A percentile compares a stretch with the other conserved stretches of the same genome.
Conservation (phyloP, 30 jellyfish, hydroid and myxozoan genomes). For the Chironex yamaguchii region DNA sequence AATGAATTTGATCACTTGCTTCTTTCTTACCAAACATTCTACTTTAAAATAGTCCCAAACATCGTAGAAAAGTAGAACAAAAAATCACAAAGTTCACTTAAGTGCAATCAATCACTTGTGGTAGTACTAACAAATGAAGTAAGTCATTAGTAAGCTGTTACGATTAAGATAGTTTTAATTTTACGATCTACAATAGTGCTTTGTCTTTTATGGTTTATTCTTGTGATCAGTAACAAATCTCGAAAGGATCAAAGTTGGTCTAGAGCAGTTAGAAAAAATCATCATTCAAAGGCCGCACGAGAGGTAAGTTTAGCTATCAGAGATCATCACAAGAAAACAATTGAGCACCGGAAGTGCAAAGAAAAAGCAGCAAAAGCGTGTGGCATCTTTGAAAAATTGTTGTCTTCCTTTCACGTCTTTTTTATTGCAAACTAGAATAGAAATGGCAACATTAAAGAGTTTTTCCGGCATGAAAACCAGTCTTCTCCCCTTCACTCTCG, state of each 20-base stretch:
- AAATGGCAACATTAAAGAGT: conserved; percentile 71
- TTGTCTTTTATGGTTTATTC: too few relatives aligned
- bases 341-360: conserved; percentile 28
- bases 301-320: conserved; percentile 36
- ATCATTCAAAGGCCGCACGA: conserved; percentile 11
- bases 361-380: conserved; percentile 28
- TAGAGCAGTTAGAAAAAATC: conserved; percentile 39
- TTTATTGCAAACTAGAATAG: conserved; percentile 80
- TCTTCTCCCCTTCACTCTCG: conserved; percentile 61
- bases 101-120: too few relatives aligned
- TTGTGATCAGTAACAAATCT: conserved; percentile 32
- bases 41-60: too few relatives aligned
- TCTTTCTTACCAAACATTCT: too few relatives aligned
- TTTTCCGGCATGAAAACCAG: conserved; percentile 73
- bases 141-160: too few relatives aligned
- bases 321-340: conserved; percentile 56
- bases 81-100: too few relatives aligned
- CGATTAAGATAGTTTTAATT: too few relatives aligned
- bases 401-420: conserved; percentile 70
- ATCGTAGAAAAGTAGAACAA: too few relatives aligned
- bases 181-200: too few relatives aligned
- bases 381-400: conserved; percentile 53
- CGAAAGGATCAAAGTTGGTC: conserved; percentile 52
- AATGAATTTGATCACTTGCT: too few relatives aligned
- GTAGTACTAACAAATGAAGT: too few relatives aligned